Evolutionary conservation across 2,888 invertebrate genomes (phyloP), one percentile per base, ranked within the genome.

Genomic region (Cynaeus angustus): DNA sequence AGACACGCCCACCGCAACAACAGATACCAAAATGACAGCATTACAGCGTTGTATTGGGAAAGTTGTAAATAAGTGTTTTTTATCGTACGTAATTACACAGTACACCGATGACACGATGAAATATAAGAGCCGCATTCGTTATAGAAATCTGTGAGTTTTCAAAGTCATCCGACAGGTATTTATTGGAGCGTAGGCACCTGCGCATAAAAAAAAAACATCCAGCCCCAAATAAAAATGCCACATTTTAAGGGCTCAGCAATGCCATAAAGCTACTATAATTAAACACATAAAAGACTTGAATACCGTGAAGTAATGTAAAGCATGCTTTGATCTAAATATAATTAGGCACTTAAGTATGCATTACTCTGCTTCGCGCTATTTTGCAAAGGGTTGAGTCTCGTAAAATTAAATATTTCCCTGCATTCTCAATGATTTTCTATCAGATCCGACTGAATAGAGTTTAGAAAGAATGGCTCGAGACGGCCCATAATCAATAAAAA

Each of bases 261-360:
- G 66, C 65, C 41, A 67, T 53, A 68, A 48, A 56, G 59, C 66
- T 52, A 59, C 70, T 61, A 37, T 73, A 72, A 75, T 75, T 75
- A 74, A 73, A 74, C 65, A 73, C 74, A 72, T 72, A 73, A 75
- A 73, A 75, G 72, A 71, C 66, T 68, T 68, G 61, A 53, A 58
- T 68, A 55, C 46, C 52, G 45, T 38, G 28, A 59, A 52, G 52
- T 13, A 65, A 58, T 21, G 28, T 45, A 52, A 68, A 59, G 66
- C 37, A 66, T 58, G 66, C 76, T 76, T 76, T 75, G 76, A 76
- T 76, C 76, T 76, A 74, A 76, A 76, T 72, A 73, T 74, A 76
- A 74, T 72, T 70, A 70, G 66, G 64, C 66, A 67, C 72, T 71
- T 66, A 72, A 53, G 41, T 56, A 26, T 33, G 41, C 9, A 37